These are phyloP conservation scores for Tenrec ecaudatus DNA, from an alignment of 2,113 vertebrate species.

Conservation along the genomic window DNA sequence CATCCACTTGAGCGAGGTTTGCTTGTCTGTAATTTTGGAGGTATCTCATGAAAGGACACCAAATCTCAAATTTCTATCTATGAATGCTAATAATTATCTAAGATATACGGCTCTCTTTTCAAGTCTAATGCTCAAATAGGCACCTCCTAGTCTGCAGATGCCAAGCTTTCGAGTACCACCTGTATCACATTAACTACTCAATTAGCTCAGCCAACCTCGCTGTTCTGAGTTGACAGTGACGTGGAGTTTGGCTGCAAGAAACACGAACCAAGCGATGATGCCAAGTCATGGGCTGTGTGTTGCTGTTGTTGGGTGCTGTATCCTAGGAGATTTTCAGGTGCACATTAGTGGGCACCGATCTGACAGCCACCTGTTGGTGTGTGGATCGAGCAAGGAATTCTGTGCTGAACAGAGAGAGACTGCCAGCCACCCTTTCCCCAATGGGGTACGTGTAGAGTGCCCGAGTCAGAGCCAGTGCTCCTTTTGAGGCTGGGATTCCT, in stretches of 20 bases:
- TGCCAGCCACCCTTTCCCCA: neutral
- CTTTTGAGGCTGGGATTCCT: accelerated
- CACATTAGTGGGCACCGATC: neutral
- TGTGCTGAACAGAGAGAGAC: neutral
- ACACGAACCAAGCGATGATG: neutral
- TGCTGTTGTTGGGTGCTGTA: neutral
- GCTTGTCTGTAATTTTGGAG: neutral
- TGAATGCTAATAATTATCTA: neutral
- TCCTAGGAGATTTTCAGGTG: neutral
- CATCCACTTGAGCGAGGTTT: neutral
- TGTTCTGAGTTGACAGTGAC: neutral
- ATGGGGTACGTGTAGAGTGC: neutral
- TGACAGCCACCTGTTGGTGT: neutral
- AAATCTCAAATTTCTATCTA: neutral
- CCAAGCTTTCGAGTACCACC: neutral
- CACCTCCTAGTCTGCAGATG: neutral
- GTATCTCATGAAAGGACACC: neutral
- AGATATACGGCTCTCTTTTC: neutral
- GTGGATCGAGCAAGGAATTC: neutral
- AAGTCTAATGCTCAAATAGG: neutral
- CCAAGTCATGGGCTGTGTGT: neutral
- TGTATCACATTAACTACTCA: too few relatives aligned
- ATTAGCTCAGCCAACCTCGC: neutral
- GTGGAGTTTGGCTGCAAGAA: neutral
- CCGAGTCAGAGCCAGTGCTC: accelerated